These are phyloP conservation scores for Monomorium pharaonis DNA, from an alignment of 1,140 invertebrate genomes.

Conservation along the genomic window DNA sequence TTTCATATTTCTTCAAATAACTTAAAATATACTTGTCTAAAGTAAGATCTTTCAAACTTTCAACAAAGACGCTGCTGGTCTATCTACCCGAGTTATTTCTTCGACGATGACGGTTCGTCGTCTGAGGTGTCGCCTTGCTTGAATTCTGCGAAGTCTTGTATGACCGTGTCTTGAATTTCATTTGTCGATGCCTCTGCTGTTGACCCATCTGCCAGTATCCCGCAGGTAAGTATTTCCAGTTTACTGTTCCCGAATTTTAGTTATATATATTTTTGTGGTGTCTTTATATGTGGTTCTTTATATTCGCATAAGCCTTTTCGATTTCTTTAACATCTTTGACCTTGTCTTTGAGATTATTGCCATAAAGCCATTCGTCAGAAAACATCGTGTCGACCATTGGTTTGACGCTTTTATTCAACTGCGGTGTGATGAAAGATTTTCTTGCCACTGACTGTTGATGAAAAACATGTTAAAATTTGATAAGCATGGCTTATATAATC, in stretches of 20 bases:
- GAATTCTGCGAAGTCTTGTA: too few relatives aligned
- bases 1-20: neutral
- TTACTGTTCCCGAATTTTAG: neutral
- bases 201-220: neutral
- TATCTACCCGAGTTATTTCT: too few relatives aligned
- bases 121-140: too few relatives aligned
- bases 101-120: too few relatives aligned
- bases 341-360: neutral
- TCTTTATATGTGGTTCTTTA: too few relatives aligned
- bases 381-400: neutral
- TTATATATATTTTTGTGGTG: too few relatives aligned
- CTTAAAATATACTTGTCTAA: neutral
- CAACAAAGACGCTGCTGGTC: neutral
- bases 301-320: neutral
- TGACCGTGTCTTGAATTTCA: too few relatives aligned
- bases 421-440: conserved; percentile 33
- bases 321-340: conserved; percentile 9
- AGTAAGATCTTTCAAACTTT: neutral
- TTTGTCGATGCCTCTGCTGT: neutral
- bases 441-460: conserved; percentile 6
- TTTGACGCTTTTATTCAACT: conserved; percentile 17
- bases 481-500: neutral
- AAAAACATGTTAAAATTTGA: neutral
- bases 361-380: conserved; percentile 27
- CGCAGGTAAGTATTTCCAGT: conserved; percentile 18